Conservation (phyloP, 2,113 vertebrate species). For the Craseonycteris thonglongyai region DNA sequence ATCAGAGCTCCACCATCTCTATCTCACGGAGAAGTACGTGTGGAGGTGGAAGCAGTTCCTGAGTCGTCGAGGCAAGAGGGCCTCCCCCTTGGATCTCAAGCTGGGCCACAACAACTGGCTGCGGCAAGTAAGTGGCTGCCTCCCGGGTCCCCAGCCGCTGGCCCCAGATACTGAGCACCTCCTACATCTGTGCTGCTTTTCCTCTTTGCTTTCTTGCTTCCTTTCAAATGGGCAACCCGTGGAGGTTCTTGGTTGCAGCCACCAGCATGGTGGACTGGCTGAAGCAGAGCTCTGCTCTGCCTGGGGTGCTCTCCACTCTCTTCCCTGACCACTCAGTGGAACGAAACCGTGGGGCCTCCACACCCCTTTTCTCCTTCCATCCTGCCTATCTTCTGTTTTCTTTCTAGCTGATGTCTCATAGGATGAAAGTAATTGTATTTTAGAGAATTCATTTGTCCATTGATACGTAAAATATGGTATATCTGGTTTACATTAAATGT, state of each 20-base stretch:
- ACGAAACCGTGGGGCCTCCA: accelerated
- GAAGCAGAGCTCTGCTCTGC: not conserved
- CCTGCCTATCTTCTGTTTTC: not conserved
- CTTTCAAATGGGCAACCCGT: not conserved
- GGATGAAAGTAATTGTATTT: not conserved
- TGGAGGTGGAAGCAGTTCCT: constrained; percentile 99
- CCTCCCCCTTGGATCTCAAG: constrained; percentile 89
- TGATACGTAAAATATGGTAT: not conserved
- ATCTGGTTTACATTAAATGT: not conserved
- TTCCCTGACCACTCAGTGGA: no score
- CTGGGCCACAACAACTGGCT: constrained; percentile 99
- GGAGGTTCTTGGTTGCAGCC: not conserved
- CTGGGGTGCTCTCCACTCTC: not conserved
- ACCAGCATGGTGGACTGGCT: not conserved
- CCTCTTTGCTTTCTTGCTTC: not conserved
- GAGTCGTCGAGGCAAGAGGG: constrained; percentile 87
- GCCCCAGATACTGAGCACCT: not conserved
- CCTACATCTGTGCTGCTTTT: accelerated
- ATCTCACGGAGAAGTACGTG: constrained; percentile 93
- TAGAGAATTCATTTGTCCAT: not conserved
- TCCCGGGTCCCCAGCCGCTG: not conserved
- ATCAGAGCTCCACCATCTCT: constrained; percentile 89
- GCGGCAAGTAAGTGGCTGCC: constrained; percentile 82
- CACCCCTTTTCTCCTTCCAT: not conserved
- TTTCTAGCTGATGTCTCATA: not conserved